phyloP scores from a whole-genome alignment of 2,113 vertebrate species.

The Empidonax alnorum region DNA sequence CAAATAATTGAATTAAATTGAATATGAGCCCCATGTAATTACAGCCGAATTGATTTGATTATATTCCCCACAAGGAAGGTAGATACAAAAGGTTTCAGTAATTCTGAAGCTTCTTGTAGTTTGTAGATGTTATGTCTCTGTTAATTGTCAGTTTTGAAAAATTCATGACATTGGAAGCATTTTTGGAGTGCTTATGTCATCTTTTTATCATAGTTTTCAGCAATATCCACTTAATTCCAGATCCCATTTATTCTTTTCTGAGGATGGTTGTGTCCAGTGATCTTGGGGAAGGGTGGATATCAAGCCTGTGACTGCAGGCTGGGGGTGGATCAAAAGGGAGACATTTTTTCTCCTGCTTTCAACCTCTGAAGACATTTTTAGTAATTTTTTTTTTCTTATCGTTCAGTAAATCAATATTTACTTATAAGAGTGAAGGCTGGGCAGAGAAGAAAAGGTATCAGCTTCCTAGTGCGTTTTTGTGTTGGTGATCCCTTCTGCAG shows the following conservation, averaged over 20 bases:
- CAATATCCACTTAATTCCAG: neutral
- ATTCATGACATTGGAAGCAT: neutral
- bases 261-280: neutral
- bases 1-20: slow-evolving; percentile 77
- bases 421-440: neutral
- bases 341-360: neutral
- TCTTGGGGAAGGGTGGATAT: neutral
- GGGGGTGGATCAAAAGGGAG: neutral
- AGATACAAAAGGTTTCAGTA: neutral
- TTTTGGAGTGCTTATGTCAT: neutral
- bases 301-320: neutral
- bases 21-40: slow-evolving; percentile 67
- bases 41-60: slow-evolving; percentile 60
- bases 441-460: neutral
- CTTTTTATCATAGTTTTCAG: neutral
- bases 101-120: neutral
- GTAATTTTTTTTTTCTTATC: neutral
- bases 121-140: neutral
- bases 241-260: neutral
- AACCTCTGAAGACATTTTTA: neutral
- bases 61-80: slow-evolving; percentile 25
- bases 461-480: neutral
- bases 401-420: neutral
- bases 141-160: neutral
- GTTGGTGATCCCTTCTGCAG: neutral